Percentiles rank a stretch among this genome's conserved stretches.
Evolutionary conservation across 2,888 invertebrate species (phyloP).

Genomic region (Trichopria drosophilae): DNA sequence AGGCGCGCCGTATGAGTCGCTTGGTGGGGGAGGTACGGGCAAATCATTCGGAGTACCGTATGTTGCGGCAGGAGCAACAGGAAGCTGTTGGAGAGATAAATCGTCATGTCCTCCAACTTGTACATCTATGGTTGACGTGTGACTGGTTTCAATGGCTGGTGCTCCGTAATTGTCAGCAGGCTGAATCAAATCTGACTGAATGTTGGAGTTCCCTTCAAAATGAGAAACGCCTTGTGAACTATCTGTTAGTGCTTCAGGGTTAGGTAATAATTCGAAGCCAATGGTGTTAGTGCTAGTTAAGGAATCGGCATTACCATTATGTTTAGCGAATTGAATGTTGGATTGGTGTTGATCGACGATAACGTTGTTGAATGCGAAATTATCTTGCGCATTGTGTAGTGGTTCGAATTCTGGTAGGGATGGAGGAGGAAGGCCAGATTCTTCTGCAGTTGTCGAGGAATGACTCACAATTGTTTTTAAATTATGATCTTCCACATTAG

Average conservation of each 20-base stretch:
- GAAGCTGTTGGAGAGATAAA: constrained; percentile 40
- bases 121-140: constrained; percentile 17
- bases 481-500: constrained; percentile 50
- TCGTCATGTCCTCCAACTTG: constrained; percentile 32
- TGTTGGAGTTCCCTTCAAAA: constrained; percentile 25
- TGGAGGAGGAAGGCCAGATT: constrained; percentile 51
- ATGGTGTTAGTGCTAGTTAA: constrained; percentile 40
- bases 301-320: constrained; percentile 32
- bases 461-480: constrained; percentile 48
- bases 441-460: constrained; percentile 42
- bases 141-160: constrained; percentile 14
- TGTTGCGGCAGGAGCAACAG: constrained; percentile 33
- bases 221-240: constrained; percentile 33
- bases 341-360: constrained; percentile 31
- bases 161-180: constrained; percentile 29
- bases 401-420: constrained; percentile 51
- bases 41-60: constrained; percentile 36
- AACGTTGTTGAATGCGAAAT: constrained; percentile 26
- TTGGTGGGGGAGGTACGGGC: constrained; percentile 16
- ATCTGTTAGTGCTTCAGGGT: constrained; percentile 30
- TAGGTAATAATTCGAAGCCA: constrained; percentile 43
- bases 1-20: constrained; percentile 39
- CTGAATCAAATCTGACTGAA: constrained; percentile 11
- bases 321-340: constrained; percentile 32
- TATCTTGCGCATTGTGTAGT: constrained; percentile 45